phyloP scores from a whole-genome alignment of 1,140 invertebrate genomes.

The Nephila pilipes region DNA sequence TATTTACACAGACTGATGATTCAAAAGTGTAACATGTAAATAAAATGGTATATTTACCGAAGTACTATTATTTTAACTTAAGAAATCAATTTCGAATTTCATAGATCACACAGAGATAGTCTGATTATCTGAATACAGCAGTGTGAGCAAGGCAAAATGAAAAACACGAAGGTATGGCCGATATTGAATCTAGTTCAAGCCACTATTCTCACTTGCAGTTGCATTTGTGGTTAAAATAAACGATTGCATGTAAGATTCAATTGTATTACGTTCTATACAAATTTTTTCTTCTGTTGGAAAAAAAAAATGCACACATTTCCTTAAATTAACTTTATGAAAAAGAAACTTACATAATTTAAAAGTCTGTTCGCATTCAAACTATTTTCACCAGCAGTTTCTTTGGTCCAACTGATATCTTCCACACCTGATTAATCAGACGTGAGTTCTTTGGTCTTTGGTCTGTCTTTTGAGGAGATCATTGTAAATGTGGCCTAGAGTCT shows the following conservation, averaged over 20 bases:
- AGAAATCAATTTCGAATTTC: neutral
- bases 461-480: constrained; percentile 77
- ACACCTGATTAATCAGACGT: constrained; percentile 44
- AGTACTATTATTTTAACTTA: neutral
- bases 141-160: constrained; percentile 22
- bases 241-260: neutral
- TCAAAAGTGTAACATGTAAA: neutral
- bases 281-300: neutral
- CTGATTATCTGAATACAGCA: neutral
- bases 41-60: neutral
- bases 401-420: constrained; percentile 36
- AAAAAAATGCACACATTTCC: neutral
- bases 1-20: constrained; percentile 34
- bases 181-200: constrained; percentile 17
- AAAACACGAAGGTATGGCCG: neutral
- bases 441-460: constrained; percentile 68
- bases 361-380: constrained; percentile 36
- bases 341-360: neutral
- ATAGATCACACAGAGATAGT: neutral
- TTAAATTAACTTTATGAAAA: constrained; percentile 17
- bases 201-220: constrained; percentile 41
- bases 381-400: constrained; percentile 57
- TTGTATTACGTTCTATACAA: neutral
- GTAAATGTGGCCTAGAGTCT: constrained; percentile 76
- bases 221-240: constrained; percentile 8